These are phyloP conservation scores for Pemphredon lugubris DNA, from an alignment of 2,888 invertebrate species.

Conservation along the genomic window DNA sequence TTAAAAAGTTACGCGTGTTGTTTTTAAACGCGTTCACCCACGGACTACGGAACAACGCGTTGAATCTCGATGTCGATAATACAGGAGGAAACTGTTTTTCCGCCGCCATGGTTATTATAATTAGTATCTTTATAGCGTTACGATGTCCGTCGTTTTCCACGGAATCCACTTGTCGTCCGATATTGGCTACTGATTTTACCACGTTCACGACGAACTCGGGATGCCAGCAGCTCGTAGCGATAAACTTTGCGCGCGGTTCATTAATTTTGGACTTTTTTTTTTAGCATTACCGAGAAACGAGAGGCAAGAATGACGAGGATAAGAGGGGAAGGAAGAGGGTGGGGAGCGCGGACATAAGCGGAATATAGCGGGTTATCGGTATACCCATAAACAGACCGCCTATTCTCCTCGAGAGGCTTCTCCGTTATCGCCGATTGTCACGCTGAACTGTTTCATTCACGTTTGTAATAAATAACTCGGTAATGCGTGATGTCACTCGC, in stretches of 20 bases:
- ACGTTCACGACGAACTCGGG: slow-evolving; percentile 19
- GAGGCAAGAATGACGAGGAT: slow-evolving; percentile 5
- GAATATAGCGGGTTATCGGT: slow-evolving; percentile 65
- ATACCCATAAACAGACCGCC: slow-evolving; percentile 60
- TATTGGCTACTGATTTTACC: slow-evolving; percentile 17
- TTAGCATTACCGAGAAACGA: slow-evolving; percentile 32
- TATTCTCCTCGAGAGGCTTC: slow-evolving; percentile 43
- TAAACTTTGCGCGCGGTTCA: slow-evolving; percentile 72
- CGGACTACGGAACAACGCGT: too few relatives aligned
- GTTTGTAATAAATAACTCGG: slow-evolving; percentile 60
- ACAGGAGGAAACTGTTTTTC: not conserved
- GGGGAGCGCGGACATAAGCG: slow-evolving; percentile 23
- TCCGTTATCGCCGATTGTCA: slow-evolving; percentile 59
- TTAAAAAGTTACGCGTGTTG: too few relatives aligned
- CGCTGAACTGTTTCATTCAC: slow-evolving; percentile 64
- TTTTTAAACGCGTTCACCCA: too few relatives aligned
- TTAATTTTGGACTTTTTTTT: slow-evolving; percentile 65
- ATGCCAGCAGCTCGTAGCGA: slow-evolving; percentile 56
- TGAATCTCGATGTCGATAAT: too few relatives aligned
- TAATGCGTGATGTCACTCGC: slow-evolving; percentile 53
- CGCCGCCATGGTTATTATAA: slow-evolving; percentile 28
- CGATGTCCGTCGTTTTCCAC: slow-evolving; percentile 45
- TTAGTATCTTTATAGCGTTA: slow-evolving; percentile 27
- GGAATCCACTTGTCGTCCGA: slow-evolving; percentile 24
- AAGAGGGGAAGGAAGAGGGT: not conserved